A percentile compares a stretch with the other conserved stretches of the same genome.
phyloP scores from a whole-genome alignment of 2,888 invertebrate genomes.

The Labia minor region DNA sequence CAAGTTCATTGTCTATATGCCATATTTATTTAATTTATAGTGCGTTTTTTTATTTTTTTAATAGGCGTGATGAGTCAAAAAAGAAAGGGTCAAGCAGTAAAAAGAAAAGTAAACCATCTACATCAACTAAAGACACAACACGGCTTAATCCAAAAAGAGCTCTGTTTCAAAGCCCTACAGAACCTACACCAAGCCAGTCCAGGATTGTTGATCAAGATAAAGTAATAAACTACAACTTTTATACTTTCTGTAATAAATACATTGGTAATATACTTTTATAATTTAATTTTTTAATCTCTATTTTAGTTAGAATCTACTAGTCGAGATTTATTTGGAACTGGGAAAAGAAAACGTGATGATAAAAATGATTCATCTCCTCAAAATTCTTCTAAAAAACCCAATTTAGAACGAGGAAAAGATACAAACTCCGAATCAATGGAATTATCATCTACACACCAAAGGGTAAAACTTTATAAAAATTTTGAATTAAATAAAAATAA shows the following conservation, averaged over 20 bases:
- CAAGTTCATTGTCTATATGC: no score
- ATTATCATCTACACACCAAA: constrained; percentile 13
- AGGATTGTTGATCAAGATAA: background rate
- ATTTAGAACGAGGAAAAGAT: background rate
- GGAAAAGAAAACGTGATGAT: constrained; percentile 1
- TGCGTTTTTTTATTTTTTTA: no score
- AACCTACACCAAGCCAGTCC: background rate
- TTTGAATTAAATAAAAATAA: no score
- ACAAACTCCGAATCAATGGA: background rate
- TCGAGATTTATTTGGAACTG: constrained; percentile 9
- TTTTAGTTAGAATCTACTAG: constrained; percentile 28
- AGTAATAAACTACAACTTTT: background rate
- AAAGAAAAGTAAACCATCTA: background rate
- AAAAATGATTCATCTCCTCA: background rate
- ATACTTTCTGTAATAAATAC: no score
- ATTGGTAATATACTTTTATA: no score
- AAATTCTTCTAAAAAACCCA: background rate
- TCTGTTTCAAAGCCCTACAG: background rate
- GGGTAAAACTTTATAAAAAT: no score
- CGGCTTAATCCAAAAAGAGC: background rate
- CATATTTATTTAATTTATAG: no score
- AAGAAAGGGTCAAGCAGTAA: background rate
- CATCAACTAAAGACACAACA: background rate
- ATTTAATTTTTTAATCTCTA: no score
- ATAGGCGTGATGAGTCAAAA: background rate